phyloP scores from a whole-genome alignment of 2,888 invertebrate species.

The Eurytoma adleriae region DNA sequence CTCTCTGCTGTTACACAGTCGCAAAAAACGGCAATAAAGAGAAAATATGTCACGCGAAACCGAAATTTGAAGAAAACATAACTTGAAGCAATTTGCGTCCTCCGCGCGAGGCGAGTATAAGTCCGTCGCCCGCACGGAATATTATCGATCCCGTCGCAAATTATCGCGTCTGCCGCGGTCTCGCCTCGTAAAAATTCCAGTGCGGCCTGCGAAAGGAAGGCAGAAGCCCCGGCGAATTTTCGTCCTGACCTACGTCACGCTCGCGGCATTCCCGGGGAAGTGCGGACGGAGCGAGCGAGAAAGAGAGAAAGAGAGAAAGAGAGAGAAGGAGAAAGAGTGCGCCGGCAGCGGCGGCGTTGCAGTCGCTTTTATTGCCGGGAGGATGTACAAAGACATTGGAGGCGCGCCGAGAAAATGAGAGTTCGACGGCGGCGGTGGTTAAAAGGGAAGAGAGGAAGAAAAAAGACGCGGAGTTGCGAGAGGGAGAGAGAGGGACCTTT shows the following conservation, averaged over 20 bases:
- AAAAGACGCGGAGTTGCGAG: not conserved
- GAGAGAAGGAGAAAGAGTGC: too few relatives aligned
- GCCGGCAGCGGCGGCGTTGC: not conserved
- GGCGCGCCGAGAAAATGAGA: constrained; percentile 24
- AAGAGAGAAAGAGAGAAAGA: constrained; percentile 24
- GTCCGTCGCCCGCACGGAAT: not conserved
- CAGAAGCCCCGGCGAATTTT: constrained; percentile 30
- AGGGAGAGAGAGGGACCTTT: not conserved
- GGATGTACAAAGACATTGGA: constrained; percentile 31
- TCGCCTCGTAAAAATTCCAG: constrained; percentile 44
- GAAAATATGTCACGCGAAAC: too few relatives aligned
- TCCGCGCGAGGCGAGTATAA: not conserved
- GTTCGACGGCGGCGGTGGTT: constrained; percentile 33
- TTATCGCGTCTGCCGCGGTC: constrained; percentile 1
- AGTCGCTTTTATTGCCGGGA: not conserved
- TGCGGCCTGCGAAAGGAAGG: not conserved
- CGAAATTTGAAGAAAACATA: not conserved
- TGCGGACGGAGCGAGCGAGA: constrained; percentile 10
- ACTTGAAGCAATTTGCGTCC: too few relatives aligned
- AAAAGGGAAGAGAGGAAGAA: constrained; percentile 16
- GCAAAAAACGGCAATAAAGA: too few relatives aligned
- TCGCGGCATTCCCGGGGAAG: constrained; percentile 6
- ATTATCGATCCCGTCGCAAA: not conserved
- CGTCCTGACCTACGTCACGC: constrained; percentile 51
- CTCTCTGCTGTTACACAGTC: too few relatives aligned